These are phyloP conservation scores for Pterocles burchelli DNA, from an alignment of 2,113 vertebrate species.

Conservation along the genomic window DNA sequence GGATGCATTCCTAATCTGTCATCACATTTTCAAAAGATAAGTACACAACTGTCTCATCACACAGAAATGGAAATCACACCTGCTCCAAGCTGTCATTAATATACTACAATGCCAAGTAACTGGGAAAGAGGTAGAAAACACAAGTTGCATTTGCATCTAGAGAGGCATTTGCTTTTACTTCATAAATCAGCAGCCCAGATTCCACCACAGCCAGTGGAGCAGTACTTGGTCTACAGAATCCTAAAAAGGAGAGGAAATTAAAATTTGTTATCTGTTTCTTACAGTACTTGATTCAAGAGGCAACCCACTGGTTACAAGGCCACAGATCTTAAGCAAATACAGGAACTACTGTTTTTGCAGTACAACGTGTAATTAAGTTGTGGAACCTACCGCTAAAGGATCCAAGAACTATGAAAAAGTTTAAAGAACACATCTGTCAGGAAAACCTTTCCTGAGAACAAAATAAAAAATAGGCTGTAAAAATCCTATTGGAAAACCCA, in stretches of 20 bases:
- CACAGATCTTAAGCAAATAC: background rate
- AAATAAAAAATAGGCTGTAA: background rate
- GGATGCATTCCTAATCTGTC: conserved; percentile 3
- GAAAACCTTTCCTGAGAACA: background rate
- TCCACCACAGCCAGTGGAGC: background rate
- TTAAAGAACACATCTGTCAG: background rate
- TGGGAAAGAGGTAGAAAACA: background rate
- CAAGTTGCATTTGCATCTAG: background rate
- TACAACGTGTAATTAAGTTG: background rate
- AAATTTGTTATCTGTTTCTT: background rate
- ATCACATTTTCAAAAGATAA: background rate
- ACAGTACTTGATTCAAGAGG: background rate
- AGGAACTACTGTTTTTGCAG: background rate
- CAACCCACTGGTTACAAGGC: background rate
- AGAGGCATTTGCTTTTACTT: background rate
- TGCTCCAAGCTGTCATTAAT: conserved; percentile 32
- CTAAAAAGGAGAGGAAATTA: background rate
- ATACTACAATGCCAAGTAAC: background rate
- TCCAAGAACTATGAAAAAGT: background rate
- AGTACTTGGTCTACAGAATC: background rate
- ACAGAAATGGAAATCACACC: conserved; percentile 21
- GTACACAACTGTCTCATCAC: conserved; percentile 27
- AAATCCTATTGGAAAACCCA: background rate
- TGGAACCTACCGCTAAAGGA: background rate
- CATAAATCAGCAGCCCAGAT: background rate